Evolutionary conservation across 2,113 vertebrate species (phyloP).

Genomic region (Petroica traversi): DNA sequence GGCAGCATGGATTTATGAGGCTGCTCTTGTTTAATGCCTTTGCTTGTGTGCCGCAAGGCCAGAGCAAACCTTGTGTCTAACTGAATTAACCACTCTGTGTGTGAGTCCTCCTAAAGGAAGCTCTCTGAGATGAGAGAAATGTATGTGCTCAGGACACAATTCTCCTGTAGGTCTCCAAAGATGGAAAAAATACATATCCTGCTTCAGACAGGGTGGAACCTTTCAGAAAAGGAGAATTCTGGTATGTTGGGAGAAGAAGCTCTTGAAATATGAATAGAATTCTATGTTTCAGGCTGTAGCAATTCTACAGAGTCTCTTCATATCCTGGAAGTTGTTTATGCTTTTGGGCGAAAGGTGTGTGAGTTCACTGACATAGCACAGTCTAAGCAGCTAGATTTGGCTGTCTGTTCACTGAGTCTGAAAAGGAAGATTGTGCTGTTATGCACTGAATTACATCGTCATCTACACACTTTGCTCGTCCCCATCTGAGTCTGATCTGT

Average conservation of each 20-base stretch:
- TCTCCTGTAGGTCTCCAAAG: background rate
- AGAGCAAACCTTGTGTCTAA: background rate
- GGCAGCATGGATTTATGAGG: background rate
- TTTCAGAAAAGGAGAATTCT: background rate
- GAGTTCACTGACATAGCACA: rapidly evolving
- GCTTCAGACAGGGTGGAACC: background rate
- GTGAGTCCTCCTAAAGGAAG: background rate
- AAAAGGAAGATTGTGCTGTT: background rate
- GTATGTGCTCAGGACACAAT: background rate
- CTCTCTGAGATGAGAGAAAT: background rate
- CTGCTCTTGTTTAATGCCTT: background rate
- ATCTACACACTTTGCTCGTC: background rate
- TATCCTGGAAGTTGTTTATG: background rate
- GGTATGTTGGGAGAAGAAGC: background rate
- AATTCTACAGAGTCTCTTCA: background rate
- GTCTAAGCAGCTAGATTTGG: background rate
- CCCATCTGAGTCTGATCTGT: background rate
- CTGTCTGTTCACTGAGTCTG: background rate
- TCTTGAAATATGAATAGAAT: background rate
- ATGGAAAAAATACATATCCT: background rate
- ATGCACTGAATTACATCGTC: background rate
- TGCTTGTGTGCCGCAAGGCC: background rate
- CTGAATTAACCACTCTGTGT: background rate
- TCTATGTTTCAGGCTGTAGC: background rate
- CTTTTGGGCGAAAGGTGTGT: background rate